A percentile compares a stretch with the other conserved stretches of the same genome.
phyloP scores from a whole-genome alignment of 2,113 vertebrate species.

The Eulacestoma nigropectus region DNA sequence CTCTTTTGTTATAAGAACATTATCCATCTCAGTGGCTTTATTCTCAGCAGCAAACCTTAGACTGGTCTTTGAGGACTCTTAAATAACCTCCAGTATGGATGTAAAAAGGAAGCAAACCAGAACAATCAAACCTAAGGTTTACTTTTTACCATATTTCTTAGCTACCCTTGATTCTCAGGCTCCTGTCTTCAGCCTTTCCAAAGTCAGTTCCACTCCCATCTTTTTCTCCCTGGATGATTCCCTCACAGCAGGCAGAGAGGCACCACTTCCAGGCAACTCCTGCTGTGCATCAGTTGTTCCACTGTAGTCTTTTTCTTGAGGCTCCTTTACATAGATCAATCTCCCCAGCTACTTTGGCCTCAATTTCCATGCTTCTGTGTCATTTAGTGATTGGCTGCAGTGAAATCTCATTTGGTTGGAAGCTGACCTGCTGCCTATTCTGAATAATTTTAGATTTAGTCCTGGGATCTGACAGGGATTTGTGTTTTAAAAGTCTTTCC shows the following conservation, averaged over 20 bases:
- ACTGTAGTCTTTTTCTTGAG: slow-evolving; percentile 27
- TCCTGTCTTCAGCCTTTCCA: neutral
- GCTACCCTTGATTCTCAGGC: neutral
- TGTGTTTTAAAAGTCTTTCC: neutral
- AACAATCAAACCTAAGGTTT: neutral
- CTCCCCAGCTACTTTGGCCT: neutral
- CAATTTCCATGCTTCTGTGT: neutral
- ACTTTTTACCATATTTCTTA: neutral
- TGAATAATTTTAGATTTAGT: neutral
- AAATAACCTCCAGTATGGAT: neutral
- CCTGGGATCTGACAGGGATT: neutral
- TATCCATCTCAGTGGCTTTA: slow-evolving; percentile 1
- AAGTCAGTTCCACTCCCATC: slow-evolving; percentile 36
- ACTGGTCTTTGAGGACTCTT: neutral
- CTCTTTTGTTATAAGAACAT: neutral
- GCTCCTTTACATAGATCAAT: neutral
- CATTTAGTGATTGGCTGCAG: neutral
- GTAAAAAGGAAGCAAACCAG: neutral
- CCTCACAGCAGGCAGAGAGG: slow-evolving; percentile 6
- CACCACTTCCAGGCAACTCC: slow-evolving; percentile 38
- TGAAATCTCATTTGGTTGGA: neutral
- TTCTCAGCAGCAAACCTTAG: slow-evolving; percentile 9
- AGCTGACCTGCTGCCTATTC: neutral
- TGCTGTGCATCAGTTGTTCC: slow-evolving; percentile 46
- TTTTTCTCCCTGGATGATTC: slow-evolving; percentile 54